Base-by-base conservation (phyloP, 1,140 invertebrate genomes). In the Dendrolimus kikuchii region DNA sequence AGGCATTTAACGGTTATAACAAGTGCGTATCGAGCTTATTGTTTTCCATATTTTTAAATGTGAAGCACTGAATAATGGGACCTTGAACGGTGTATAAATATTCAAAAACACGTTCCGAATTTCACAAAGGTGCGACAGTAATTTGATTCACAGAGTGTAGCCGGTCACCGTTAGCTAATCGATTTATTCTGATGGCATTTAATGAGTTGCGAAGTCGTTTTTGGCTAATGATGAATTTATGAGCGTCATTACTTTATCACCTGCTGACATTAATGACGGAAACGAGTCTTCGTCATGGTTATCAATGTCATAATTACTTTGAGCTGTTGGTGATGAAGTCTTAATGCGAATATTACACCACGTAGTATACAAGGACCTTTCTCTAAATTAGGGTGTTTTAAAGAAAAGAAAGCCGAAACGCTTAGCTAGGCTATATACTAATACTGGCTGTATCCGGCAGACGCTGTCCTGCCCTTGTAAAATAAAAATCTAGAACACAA, bases 71-170 rank as follows among this genome's bases (percentile, higher is more conserved):
- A 46, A 56, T 69, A 63, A 62, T 61, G 54, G 68, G 61, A 74
- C 76, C 74, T 75, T 77, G 74, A 68, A 74, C 64, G 51, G 53
- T 51, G 49, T 59, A 76, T 79, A 74, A 71, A 81, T 79, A 81
- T 75, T 80, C 62, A 75, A 71, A 68, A 67, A 68, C 64, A 57
- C 60, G 70, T 64, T 71, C 49, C 60, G 52, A 71, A 80, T 80
- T 80, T 74, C 71, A 80, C 59, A 77, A 74, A 77, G 68, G 71
- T 64, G 51, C 58, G 55, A 51, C 63, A 46, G 58, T 69, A 68
- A 68, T 77, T 72, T 70, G 56, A 78, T 81, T 75, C 74, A 69
- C 52, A 55, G 59, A 62, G 68, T 73, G 74, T 71, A 63, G 59
- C 61, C 60, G 50, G 61, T 66, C 62, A 65, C 71, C 70, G 79